Base-by-base conservation (phyloP, 2,113 vertebrate genomes). In the Chinchilla lanigera region DNA sequence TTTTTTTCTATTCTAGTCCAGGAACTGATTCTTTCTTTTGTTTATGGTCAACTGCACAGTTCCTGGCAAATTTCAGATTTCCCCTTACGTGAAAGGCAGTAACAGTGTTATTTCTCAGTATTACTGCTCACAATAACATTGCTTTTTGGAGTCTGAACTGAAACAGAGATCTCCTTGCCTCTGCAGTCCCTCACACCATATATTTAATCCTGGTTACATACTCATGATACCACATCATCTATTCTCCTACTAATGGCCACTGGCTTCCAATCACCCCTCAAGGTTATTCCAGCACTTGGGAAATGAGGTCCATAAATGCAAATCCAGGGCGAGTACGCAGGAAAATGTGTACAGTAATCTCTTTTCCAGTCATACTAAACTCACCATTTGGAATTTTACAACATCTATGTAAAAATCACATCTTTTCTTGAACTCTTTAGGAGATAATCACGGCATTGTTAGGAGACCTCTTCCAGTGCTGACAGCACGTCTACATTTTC, bases 21-120 rank as follows among this genome's bases (percentile, higher is more conserved):
- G 22, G 2, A 81, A 65, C 3, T 8, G 14, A 58, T 38, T 65
- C 1, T 86, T 80, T 75, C 3, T 81, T 71, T 75, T 75, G 47
- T 47, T 77, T 10, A 22, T 63, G 7, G 7, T 84, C 54, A 80
- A 71, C 1, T 71, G 12, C 28, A 56, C 19, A 44, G 2, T 73
- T 80, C 52, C 65, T 67, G 41, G 65, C 5, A 91, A 88, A 85
- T 85, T 81, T 95, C 69, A 89, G 12, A 73, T 85, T 20, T 88
- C 4, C 0, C 5, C 54, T 87, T 3, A 61, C 4, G 44, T 56
- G 17, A 92, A 81, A 78, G 3, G 4, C 30, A 63, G 73, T 20
- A 65, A 19, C 13, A 35, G 5, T 2, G 1, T 58, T 60, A 71
- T 52, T 52, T 54, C 26, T 52, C 33, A 71, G 1, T 44, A 16